Evolutionary conservation across 2,888 invertebrate genomes (phyloP).

Genomic region (Paralinhomoeus sp.): DNA sequence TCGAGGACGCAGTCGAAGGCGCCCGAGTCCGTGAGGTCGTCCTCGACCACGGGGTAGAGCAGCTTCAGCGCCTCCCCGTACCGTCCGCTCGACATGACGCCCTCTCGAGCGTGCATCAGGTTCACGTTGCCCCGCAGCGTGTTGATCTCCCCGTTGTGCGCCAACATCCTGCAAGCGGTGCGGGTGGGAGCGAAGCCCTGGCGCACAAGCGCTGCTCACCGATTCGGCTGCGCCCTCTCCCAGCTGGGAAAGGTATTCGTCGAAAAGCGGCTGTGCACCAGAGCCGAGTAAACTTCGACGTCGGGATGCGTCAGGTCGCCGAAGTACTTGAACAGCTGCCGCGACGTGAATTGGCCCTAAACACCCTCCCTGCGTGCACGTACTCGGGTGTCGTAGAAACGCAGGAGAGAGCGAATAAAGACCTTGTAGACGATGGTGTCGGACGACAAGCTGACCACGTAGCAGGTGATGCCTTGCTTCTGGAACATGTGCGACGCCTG

Average conservation of each 20-base stretch:
- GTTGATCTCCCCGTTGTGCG: constrained; percentile 98
- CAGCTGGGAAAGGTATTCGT: constrained; percentile 98
- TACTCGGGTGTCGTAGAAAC: no score
- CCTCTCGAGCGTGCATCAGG: constrained; percentile 91
- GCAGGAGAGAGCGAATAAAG: no score
- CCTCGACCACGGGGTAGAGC: constrained; percentile 88
- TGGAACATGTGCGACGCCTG: constrained; percentile 67
- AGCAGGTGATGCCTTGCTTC: constrained; percentile 62
- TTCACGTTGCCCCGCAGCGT: constrained; percentile 93
- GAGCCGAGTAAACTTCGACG: constrained; percentile 75
- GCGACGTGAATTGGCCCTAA: constrained; percentile 69
- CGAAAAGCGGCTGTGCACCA: constrained; percentile 93
- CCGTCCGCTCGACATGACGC: constrained; percentile 31
- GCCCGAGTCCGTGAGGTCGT: constrained; percentile 89
- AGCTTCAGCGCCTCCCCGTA: constrained; percentile 62
- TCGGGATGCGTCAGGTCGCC: constrained; percentile 36
- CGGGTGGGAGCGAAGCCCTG: no score
- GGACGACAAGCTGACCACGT: constrained; percentile 77
- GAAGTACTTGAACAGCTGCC: constrained; percentile 64
- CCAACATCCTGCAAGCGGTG: constrained; percentile 51
- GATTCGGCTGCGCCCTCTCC: constrained; percentile 91
- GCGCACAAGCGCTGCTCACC: no score
- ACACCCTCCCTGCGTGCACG: no score
- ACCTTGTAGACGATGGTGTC: constrained; percentile 77
- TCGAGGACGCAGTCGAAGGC: constrained; percentile 91